Evolutionary conservation across 2,888 invertebrate species (phyloP), one percentile per base, ranked within the genome.

Genomic region (Parnassius smintheus): DNA sequence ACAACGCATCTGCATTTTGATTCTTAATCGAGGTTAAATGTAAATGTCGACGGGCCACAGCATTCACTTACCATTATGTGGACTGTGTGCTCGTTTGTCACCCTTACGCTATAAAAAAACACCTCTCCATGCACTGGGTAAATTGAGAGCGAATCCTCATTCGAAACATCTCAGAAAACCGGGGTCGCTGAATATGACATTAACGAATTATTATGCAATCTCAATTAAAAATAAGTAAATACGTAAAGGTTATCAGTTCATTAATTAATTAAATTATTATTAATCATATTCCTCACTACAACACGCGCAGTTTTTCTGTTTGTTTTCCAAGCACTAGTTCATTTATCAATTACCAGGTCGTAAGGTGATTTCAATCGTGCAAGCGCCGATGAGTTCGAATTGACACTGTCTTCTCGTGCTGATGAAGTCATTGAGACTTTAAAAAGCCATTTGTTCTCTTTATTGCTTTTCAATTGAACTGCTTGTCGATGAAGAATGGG

Each of bases 381-480:
- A 49, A 13, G 49, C 49, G 49, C 49, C 49, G 49, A 49, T 49
- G 49, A 49, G 49, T 8, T 46, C 2, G 46, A 46, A 46, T 11
- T 12, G 46, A 1, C 46, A 46, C 1, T 13, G 49, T 13, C 49
- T 49, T 1, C 49, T 13, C 13, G 49, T 13, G 13, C 13, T 49
- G 49, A n/a, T 49, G 49, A 13, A 49, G 49, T 49, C 49, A 12
- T 52, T 51, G 10, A 52, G n/a, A 52, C n/a, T n/a, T 35, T 41
- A 7, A 52, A 25, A 2, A 25, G 25, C 12, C 52, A 52, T 41
- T 52, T n/a, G 52, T 52, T 52, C 25, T 42, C 41, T 58, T 51
- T 51, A 59, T 59, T 59, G 51, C 51, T 59, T 51, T 51, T 52
- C 51, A 52, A 52, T 59, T 59, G 59, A 22, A 10, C 22, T n/a